Conservation (phyloP, 2,888 invertebrate species). For the Caradrina clavipalpis region DNA sequence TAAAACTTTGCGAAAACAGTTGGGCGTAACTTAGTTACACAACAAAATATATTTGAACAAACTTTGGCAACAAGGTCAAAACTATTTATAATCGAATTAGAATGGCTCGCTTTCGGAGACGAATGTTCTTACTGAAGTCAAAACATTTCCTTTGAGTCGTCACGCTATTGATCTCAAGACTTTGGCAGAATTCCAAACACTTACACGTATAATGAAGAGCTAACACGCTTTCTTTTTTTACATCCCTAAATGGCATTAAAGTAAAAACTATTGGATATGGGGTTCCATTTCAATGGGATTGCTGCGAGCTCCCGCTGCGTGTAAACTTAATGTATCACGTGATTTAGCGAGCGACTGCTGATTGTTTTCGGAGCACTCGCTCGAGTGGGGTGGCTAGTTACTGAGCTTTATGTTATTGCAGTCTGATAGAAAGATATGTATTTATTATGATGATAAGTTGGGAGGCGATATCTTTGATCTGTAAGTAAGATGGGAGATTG, state of each 20-base stretch:
- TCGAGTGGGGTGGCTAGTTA: constrained; percentile 30
- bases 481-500: constrained; percentile 16
- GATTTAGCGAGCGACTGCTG: constrained; percentile 56
- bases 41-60: constrained; percentile 46
- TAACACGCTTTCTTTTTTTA: constrained; percentile 37
- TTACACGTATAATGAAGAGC: constrained; percentile 32
- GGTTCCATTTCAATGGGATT: constrained; percentile 49
- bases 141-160: constrained; percentile 43
- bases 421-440: constrained; percentile 54
- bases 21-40: constrained; percentile 52
- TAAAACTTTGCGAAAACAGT: constrained; percentile 49
- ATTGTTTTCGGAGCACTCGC: constrained; percentile 54
- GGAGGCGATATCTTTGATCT: constrained; percentile 19
- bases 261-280: constrained; percentile 54
- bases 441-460: constrained; percentile 37
- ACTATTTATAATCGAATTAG: constrained; percentile 59
- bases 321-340: constrained; percentile 60
- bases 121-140: constrained; percentile 30
- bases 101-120: constrained; percentile 15
- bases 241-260: constrained; percentile 47
- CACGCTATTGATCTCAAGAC: constrained; percentile 35
- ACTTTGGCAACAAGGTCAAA: constrained; percentile 54
- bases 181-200: constrained; percentile 46
- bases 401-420: constrained; percentile 55
- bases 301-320: constrained; percentile 58